These are phyloP conservation scores for Portunus trituberculatus DNA, from an alignment of 1,140 invertebrate genomes.

Conservation along the genomic window DNA sequence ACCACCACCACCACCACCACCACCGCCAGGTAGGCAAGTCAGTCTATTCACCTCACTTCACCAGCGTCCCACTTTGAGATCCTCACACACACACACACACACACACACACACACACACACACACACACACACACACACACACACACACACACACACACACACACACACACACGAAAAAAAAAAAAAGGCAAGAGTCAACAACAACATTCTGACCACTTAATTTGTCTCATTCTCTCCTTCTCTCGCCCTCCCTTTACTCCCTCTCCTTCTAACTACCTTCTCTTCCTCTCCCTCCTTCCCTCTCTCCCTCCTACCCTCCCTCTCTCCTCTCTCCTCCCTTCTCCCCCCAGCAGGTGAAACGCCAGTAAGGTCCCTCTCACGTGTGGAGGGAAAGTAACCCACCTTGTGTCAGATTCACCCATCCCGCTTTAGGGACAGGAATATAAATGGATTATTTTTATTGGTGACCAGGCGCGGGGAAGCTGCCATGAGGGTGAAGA, in stretches of 20 bases:
- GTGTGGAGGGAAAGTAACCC: background rate
- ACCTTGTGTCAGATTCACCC: conserved; percentile 7
- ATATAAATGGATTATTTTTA: conserved; percentile 25
- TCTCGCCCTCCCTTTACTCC: background rate
- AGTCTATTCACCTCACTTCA: no score
- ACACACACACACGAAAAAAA: background rate
- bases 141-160: conserved; percentile 9
- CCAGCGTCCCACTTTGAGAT: background rate
- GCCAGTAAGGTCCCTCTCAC: background rate
- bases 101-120: conserved; percentile 24
- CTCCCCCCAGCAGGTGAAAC: background rate
- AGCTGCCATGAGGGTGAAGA: background rate
- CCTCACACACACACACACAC: background rate
- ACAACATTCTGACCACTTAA: background rate
- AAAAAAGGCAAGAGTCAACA: background rate
- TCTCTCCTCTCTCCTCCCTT: background rate
- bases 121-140: conserved; percentile 23
- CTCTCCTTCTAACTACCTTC: background rate
- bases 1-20: no score
- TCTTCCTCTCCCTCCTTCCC: background rate
- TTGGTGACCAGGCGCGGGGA: background rate
- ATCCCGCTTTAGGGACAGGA: background rate
- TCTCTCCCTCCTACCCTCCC: no score
- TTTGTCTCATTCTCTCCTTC: conserved; percentile 8
- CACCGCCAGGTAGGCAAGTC: no score